phyloP scores from a whole-genome alignment of 2,797 vertebrate genomes.

The Gambelia wislizenii region DNA sequence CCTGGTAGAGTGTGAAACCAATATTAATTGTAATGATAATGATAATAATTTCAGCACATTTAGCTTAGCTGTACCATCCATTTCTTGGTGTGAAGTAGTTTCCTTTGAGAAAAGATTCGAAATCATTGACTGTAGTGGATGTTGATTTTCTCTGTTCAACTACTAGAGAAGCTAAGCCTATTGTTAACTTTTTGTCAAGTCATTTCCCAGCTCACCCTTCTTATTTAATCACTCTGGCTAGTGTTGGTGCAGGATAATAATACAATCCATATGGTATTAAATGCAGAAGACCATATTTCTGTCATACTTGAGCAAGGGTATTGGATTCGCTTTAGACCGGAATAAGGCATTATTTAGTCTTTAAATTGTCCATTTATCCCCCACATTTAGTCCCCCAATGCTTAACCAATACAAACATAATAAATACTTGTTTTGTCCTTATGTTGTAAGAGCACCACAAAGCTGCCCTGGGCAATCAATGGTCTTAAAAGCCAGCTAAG shows the following conservation, averaged over 20 bases:
- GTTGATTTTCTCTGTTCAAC: neutral
- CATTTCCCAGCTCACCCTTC: no score
- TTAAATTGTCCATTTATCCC: neutral
- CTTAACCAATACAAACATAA: no score
- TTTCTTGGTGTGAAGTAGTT: neutral
- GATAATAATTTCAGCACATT: neutral
- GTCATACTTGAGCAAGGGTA: neutral
- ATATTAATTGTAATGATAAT: no score
- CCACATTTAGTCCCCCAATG: no score
- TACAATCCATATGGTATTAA: neutral
- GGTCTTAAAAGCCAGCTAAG: neutral
- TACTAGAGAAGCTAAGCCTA: neutral
- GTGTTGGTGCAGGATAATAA: neutral
- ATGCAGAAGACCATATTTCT: neutral
- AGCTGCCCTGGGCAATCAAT: neutral
- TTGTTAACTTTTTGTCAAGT: neutral
- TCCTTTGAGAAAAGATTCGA: neutral
- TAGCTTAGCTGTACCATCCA: neutral
- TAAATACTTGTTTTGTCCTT: neutral
- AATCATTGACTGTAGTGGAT: neutral
- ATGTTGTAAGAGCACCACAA: neutral
- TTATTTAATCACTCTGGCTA: neutral
- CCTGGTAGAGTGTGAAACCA: no score
- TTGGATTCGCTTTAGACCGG: neutral
- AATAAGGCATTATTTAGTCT: neutral